A percentile compares a stretch with the other conserved stretches of the same genome.
Conservation (phyloP, 2,797 vertebrate species). For the Vultur gryphus region DNA sequence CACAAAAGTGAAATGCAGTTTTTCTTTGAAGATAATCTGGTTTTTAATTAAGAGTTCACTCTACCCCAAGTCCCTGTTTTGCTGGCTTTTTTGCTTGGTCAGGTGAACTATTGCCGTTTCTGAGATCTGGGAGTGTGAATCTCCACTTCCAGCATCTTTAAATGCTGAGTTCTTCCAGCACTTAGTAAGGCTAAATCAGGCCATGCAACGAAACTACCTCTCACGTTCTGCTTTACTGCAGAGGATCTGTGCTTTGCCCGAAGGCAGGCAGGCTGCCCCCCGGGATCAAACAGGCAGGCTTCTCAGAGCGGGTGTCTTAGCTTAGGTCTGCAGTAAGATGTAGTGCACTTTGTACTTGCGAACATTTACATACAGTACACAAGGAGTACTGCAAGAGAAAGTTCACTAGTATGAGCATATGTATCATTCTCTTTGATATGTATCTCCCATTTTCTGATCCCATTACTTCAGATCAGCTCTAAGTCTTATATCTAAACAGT, state of each 20-base stretch:
- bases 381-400: background rate
- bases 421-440: conserved; percentile 52
- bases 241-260: background rate
- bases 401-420: background rate
- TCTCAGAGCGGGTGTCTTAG: background rate
- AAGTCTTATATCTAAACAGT: conserved; percentile 43
- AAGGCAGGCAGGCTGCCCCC: background rate
- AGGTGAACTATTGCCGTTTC: background rate
- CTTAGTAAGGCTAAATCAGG: background rate
- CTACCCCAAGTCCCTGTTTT: background rate
- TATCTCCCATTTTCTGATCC: conserved; percentile 54
- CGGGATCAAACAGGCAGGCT: background rate
- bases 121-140: background rate
- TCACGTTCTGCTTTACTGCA: accelerated
- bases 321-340: background rate
- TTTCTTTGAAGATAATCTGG: background rate
- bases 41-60: background rate
- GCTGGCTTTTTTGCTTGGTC: background rate
- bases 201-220: background rate
- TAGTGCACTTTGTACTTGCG: background rate
- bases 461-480: conserved; percentile 49
- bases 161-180: background rate
- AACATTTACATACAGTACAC: background rate
- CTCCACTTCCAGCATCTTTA: background rate
- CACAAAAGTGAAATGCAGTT: background rate